Evolutionary conservation across 2,113 vertebrate species (phyloP).

Genomic region (Tragelaphus imberbis): DNA sequence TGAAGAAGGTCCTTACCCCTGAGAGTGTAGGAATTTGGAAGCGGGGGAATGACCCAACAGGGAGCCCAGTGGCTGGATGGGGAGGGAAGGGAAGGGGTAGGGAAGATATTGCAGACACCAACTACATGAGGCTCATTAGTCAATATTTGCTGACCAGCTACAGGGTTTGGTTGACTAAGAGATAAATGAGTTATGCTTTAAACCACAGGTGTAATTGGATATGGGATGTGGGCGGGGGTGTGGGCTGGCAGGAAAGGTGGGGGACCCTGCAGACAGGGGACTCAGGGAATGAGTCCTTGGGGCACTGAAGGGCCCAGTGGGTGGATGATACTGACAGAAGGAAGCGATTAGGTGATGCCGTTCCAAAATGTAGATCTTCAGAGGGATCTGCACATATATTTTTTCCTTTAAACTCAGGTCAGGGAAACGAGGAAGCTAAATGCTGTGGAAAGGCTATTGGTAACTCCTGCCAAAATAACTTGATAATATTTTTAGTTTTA

Average conservation of each 20-base stretch:
- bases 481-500: background rate
- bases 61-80: background rate
- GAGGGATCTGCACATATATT: background rate
- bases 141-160: background rate
- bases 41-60: background rate
- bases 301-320: background rate
- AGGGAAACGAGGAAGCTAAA: background rate
- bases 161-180: too few relatives aligned
- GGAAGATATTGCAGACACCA: background rate
- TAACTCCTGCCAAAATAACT: background rate
- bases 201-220: too few relatives aligned
- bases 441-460: background rate
- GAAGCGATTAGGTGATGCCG: background rate
- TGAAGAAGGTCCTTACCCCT: background rate
- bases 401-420: background rate
- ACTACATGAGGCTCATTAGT: background rate
- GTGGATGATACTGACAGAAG: too few relatives aligned
- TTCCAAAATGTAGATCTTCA: background rate
- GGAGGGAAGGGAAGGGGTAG: too few relatives aligned
- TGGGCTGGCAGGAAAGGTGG: background rate
- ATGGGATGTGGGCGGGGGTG: background rate
- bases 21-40: background rate
- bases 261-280: fast-evolving
- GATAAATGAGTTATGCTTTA: background rate
- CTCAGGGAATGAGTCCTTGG: fast-evolving